These are phyloP conservation scores for Esox lucius DNA, from an alignment of 2,797 vertebrate genomes.

Conservation along the genomic window DNA sequence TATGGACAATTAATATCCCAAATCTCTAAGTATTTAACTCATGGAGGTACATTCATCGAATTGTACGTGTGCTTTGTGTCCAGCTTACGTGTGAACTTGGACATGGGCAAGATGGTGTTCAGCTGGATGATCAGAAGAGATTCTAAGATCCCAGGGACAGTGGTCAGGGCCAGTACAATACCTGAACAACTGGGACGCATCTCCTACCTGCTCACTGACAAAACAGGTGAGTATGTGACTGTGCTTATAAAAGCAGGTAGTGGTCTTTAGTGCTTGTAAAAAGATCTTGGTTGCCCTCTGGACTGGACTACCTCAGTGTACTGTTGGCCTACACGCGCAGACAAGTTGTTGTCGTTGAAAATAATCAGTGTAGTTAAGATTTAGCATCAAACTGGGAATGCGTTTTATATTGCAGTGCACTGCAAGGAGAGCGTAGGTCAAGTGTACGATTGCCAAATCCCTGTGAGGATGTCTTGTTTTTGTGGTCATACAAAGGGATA, in stretches of 20 bases:
- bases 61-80: background rate
- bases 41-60: background rate
- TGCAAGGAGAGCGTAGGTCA: background rate
- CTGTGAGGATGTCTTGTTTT: background rate
- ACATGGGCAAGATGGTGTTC: constrained; percentile 99
- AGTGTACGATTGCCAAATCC: background rate
- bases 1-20: background rate
- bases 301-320: constrained; percentile 6
- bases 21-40: background rate
- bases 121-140: constrained; percentile 98
- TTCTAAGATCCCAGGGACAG: constrained; percentile 93
- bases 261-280: no score
- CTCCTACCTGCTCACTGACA: constrained; percentile 96
- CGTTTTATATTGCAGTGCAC: background rate
- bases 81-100: constrained; percentile 95
- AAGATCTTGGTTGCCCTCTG: background rate
- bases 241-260: no score
- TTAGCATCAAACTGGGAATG: background rate
- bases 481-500: background rate
- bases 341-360: no score
- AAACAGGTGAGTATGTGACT: constrained; percentile 69
- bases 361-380: background rate
- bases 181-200: constrained; percentile 96
- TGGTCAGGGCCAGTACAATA: constrained; percentile 96
- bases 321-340: background rate